phyloP scores from a whole-genome alignment of 1,140 invertebrate species.

The Danaus melanippus region DNA sequence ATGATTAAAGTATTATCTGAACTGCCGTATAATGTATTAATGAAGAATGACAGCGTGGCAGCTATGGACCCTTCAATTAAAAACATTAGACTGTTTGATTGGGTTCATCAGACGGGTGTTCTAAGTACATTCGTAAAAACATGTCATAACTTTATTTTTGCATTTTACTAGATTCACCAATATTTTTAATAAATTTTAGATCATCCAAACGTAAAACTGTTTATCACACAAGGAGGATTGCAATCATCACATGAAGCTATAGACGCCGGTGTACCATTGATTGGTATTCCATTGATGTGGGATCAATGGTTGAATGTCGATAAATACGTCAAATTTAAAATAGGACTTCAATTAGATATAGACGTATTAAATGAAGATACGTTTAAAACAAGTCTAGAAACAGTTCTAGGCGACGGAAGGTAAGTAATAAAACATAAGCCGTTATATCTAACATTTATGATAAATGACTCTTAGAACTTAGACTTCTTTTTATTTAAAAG shows the following conservation, averaged over 20 bases:
- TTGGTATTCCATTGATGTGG: slow-evolving; percentile 29
- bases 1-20: slow-evolving; percentile 65
- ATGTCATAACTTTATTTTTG: too few species aligned
- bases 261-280: slow-evolving; percentile 27
- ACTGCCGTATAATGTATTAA: slow-evolving; percentile 67
- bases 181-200: slow-evolving; percentile 16
- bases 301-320: slow-evolving; percentile 36
- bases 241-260: slow-evolving; percentile 31
- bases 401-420: slow-evolving; percentile 9
- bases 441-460: too few species aligned
- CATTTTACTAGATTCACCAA: neutral
- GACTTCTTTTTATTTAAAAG: too few species aligned
- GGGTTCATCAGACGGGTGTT: slow-evolving; percentile 72
- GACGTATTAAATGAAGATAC: slow-evolving; percentile 14
- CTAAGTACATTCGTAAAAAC: slow-evolving; percentile 48
- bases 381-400: slow-evolving; percentile 10
- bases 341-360: slow-evolving; percentile 21
- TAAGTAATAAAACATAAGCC: neutral
- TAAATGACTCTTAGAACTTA: too few species aligned
- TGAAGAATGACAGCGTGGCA: slow-evolving; percentile 65
- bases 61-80: slow-evolving; percentile 22
- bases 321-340: slow-evolving; percentile 25
- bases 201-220: slow-evolving; percentile 32
- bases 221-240: slow-evolving; percentile 37
- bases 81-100: slow-evolving; percentile 59